phyloP scores from a whole-genome alignment of 1,140 invertebrate species.

The Antheraea mylitta region DNA sequence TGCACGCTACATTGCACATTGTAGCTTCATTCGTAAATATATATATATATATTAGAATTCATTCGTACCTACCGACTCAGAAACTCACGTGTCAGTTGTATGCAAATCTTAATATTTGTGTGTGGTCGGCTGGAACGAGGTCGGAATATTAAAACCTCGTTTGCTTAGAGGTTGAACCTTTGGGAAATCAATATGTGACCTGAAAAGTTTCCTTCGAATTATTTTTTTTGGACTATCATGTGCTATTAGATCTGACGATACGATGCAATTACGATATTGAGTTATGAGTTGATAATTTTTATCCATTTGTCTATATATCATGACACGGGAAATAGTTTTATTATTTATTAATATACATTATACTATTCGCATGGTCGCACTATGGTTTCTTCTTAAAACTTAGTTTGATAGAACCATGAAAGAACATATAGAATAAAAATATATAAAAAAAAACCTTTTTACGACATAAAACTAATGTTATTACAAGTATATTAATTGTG shows the following conservation, averaged over 20 bases:
- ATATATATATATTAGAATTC: background rate
- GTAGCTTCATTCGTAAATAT: background rate
- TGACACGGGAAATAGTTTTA: too few species aligned
- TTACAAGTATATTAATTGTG: too few species aligned
- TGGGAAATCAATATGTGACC: conserved; percentile 17
- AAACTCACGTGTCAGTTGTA: background rate
- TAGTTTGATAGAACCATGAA: too few species aligned
- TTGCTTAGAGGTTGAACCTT: conserved; percentile 8
- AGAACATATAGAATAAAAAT: too few species aligned
- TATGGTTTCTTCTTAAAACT: too few species aligned
- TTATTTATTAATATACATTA: too few species aligned
- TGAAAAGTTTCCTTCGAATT: conserved; percentile 2
- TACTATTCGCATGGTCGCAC: too few species aligned
- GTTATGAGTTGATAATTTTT: too few species aligned
- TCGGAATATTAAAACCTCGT: conserved; percentile 14
- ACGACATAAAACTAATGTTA: too few species aligned
- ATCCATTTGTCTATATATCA: too few species aligned
- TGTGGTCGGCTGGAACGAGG: background rate
- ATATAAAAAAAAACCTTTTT: too few species aligned
- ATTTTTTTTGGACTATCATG: conserved; percentile 2
- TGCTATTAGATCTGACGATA: background rate
- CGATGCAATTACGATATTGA: background rate
- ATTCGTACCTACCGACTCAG: background rate
- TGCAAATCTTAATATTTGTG: conserved; percentile 9
- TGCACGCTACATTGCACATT: background rate